Base-by-base conservation (phyloP, 2,888 invertebrate species). In the Sphaerolaimus hirsutus region DNA sequence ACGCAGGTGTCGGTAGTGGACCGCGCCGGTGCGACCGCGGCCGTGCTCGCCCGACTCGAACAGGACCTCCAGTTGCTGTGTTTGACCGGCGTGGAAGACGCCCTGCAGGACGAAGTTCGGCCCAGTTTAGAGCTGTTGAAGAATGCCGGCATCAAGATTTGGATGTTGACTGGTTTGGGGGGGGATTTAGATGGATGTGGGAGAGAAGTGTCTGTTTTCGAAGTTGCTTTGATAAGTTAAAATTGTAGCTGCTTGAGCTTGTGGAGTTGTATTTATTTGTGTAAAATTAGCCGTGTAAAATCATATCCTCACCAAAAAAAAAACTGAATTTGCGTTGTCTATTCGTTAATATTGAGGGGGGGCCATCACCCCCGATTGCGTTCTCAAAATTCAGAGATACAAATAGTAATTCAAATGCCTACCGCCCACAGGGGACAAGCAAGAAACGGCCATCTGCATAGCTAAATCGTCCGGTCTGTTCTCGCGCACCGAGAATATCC, bases 361-460 rank as follows among this genome's bases (percentile, higher is more conserved):
- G n/a, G n/a, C n/a, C n/a, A n/a, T n/a, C n/a, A n/a, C n/a, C n/a
- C n/a, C n/a, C n/a, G n/a, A n/a, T n/a, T n/a, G n/a, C n/a, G n/a
- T n/a, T n/a, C n/a, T n/a, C n/a, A n/a, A n/a, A n/a, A n/a, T n/a
- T n/a, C n/a, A n/a, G n/a, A n/a, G n/a, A n/a, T n/a, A n/a, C n/a
- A n/a, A 40, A 21, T 10, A n/a, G 10, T 7, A 22, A 21, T 21
- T n/a, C 10, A 12, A 4, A 74, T n/a, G n/a, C n/a, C n/a, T n/a
- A n/a, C n/a, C n/a, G n/a, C n/a, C n/a, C n/a, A n/a, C n/a, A n/a
- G n/a, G 74, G 7, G 77, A 77, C 58, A 77, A 76, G 68, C 63
- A 91, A 51, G 93, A 97, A 69, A 93, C 93, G 0, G 93, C 93
- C 1, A 79, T 81, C 22, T 91, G 89, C 64, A 91, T 93, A 58